Evolutionary conservation across 2,113 vertebrate genomes (phyloP).

Genomic region (Grammomys surdaster): DNA sequence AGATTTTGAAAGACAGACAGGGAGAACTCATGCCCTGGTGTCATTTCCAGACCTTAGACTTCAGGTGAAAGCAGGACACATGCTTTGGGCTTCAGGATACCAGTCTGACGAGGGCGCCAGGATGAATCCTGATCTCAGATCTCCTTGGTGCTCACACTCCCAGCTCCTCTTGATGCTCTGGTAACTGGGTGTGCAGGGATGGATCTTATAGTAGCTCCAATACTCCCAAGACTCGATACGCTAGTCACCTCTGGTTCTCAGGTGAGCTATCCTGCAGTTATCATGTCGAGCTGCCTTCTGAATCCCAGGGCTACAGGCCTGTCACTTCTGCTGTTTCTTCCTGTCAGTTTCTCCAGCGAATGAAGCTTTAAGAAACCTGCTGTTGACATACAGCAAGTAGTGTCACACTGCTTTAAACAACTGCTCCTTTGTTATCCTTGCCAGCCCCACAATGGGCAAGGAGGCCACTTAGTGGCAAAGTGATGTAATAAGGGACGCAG

Average conservation of each 20-base stretch:
- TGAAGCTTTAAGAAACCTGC: slow-evolving; percentile 32
- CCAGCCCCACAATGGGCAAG: neutral
- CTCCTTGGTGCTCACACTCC: neutral
- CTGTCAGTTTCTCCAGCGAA: neutral
- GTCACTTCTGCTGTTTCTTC: neutral
- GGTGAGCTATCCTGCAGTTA: neutral
- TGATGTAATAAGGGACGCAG: neutral
- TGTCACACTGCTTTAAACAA: slow-evolving; percentile 51
- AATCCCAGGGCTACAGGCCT: neutral
- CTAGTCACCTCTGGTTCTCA: neutral
- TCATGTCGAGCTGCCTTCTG: neutral
- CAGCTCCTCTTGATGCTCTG: neutral
- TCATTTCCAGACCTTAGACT: neutral
- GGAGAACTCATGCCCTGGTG: neutral
- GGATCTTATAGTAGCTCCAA: neutral
- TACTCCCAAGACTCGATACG: rapidly evolving
- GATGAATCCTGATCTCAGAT: neutral
- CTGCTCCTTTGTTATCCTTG: neutral
- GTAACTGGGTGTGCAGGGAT: neutral
- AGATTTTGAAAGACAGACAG: neutral
- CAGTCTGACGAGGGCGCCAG: neutral
- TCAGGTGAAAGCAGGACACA: rapidly evolving
- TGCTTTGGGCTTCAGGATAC: rapidly evolving
- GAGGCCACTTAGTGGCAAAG: neutral
- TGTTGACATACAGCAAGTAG: slow-evolving; percentile 72